A percentile compares a stretch with the other conserved stretches of the same genome.
These are phyloP conservation scores for Nannobrachium achirus DNA, from an alignment of 2,113 vertebrate genomes.

Conservation along the genomic window DNA sequence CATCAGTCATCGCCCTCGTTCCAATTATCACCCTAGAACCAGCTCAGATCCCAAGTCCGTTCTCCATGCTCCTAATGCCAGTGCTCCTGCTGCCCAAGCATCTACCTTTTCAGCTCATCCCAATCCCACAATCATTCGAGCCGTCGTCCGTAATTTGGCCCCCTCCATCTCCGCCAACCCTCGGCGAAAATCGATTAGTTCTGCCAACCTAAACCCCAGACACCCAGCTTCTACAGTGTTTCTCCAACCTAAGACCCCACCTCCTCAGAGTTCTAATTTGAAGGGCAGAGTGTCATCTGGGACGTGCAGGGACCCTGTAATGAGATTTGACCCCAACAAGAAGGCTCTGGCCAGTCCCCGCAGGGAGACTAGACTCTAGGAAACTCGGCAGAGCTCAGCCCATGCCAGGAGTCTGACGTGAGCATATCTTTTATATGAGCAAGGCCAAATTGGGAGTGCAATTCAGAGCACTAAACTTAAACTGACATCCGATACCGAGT, in stretches of 20 bases:
- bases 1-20: constrained; percentile 12
- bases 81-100: constrained; percentile 2
- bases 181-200: background rate
- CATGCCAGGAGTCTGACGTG: constrained; percentile 63
- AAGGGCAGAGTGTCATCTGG: constrained; percentile 33
- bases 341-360: constrained; percentile 53
- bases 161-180: constrained; percentile 10
- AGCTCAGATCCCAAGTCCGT: constrained; percentile 52
- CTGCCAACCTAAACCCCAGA: constrained; percentile 13
- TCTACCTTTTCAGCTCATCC: constrained; percentile 3
- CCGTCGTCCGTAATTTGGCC: constrained; percentile 2
- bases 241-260: background rate
- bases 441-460: constrained; percentile 24
- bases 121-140: background rate
- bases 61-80: constrained; percentile 44
- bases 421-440: constrained; percentile 58
- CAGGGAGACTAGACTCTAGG: constrained; percentile 77
- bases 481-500: too few relatives aligned
- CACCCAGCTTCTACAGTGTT: background rate
- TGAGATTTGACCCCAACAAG: constrained; percentile 50
- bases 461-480: too few relatives aligned
- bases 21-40: constrained; percentile 2
- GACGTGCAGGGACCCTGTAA: constrained; percentile 36
- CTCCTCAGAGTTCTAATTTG: constrained; percentile 8
- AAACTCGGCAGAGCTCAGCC: constrained; percentile 1